Percentiles rank a stretch among this genome's conserved stretches.
Conservation (phyloP, 1,140 invertebrate species). For the Sitophilus oryzae region DNA sequence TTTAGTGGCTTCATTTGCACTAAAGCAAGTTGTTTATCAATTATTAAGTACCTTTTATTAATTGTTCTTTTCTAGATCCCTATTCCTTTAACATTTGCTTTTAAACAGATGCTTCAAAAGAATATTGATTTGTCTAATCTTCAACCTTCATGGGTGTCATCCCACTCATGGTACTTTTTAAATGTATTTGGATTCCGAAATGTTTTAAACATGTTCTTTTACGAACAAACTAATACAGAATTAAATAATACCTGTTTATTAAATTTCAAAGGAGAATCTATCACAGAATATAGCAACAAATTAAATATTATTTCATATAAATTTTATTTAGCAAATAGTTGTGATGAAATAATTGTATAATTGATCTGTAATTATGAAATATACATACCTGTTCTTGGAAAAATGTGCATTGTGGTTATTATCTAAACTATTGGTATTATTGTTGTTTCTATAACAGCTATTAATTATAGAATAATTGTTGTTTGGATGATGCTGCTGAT, state of each 20-base stretch:
- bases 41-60: neutral
- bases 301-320: constrained; percentile 49
- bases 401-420: constrained; percentile 3
- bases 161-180: constrained; percentile 98
- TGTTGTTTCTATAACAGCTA: constrained; percentile 12
- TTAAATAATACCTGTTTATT: neutral
- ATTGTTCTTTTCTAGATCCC: constrained; percentile 47
- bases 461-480: constrained; percentile 4
- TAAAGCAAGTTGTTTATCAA: constrained; percentile 58
- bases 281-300: constrained; percentile 74
- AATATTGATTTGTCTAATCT: constrained; percentile 89
- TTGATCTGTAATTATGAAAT: neutral
- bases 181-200: constrained; percentile 97
- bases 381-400: neutral
- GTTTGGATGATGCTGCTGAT: constrained; percentile 4
- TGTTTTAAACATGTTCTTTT: constrained; percentile 93
- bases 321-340: neutral
- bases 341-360: neutral
- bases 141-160: constrained; percentile 98
- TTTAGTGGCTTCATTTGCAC: constrained; percentile 96
- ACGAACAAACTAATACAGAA: neutral
- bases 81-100: constrained; percentile 92
- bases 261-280: neutral
- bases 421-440: constrained; percentile 8
- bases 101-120: constrained; percentile 97